A percentile compares a stretch with the other conserved stretches of the same genome.
phyloP scores from a whole-genome alignment of 1,140 invertebrate species.

The Chymomyza costata region DNA sequence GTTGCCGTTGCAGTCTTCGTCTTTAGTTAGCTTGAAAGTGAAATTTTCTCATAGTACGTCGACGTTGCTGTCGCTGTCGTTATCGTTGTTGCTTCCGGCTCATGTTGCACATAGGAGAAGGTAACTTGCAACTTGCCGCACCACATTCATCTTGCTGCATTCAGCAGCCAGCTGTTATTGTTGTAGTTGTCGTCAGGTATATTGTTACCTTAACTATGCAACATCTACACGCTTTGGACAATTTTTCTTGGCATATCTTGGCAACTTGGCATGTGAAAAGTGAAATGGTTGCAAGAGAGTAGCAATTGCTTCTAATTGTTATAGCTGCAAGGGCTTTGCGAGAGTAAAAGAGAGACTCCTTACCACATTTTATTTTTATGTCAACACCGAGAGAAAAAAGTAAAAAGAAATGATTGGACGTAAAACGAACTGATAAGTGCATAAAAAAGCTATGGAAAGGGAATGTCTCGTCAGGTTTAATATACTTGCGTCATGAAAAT shows the following conservation, averaged over 20 bases:
- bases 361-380: too few species aligned
- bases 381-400: too few species aligned
- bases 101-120: neutral
- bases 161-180: conserved; percentile 19
- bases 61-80: conserved; percentile 1
- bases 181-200: conserved; percentile 17
- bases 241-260: too few species aligned
- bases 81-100: conserved; percentile 37
- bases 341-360: too few species aligned
- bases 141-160: conserved; percentile 13
- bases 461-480: too few species aligned
- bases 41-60: conserved; percentile 62
- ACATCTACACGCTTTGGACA: too few species aligned
- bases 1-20: too few species aligned
- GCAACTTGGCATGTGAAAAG: conserved; percentile 27
- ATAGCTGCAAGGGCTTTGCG: conserved; percentile 31
- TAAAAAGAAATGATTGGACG: too few species aligned
- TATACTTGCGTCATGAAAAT: too few species aligned
- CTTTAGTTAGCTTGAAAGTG: conserved; percentile 43
- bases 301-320: conserved; percentile 71
- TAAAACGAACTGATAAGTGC: too few species aligned
- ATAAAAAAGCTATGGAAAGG: too few species aligned
- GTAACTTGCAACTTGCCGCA: neutral
- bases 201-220: too few species aligned
- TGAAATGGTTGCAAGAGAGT: conserved; percentile 44